phyloP scores from a whole-genome alignment of 2,113 vertebrate genomes.

The Steatornis caripensis region DNA sequence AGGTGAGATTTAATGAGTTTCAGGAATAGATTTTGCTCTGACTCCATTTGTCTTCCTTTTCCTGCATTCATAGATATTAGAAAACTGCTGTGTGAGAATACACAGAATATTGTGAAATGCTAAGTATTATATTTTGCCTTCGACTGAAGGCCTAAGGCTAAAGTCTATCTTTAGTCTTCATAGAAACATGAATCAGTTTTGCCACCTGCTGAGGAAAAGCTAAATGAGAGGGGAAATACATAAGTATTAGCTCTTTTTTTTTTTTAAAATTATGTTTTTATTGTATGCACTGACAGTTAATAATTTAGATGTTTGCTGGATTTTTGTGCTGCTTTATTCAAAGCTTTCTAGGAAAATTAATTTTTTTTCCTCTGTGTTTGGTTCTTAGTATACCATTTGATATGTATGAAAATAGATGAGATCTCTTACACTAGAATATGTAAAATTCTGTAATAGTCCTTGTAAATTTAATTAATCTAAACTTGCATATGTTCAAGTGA shows the following conservation, averaged over 20 bases:
- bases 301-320: neutral
- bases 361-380: neutral
- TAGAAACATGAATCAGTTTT: slow-evolving; percentile 4
- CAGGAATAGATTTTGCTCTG: neutral
- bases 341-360: neutral
- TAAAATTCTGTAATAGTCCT: neutral
- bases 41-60: slow-evolving; percentile 3
- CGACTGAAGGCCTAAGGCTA: neutral
- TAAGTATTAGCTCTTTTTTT: neutral
- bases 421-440: neutral
- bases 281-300: neutral
- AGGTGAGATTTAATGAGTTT: slow-evolving; percentile 63
- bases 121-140: neutral
- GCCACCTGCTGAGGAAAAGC: slow-evolving; percentile 31
- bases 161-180: neutral
- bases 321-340: neutral
- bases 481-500: neutral
- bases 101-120: neutral
- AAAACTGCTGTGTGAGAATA: neutral
- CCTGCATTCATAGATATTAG: neutral
- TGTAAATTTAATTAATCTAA: neutral
- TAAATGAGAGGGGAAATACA: neutral
- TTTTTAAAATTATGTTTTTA: neutral
- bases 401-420: neutral
- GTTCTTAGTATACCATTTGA: neutral